These are phyloP conservation scores for Microplitis manilae DNA, from an alignment of 2,888 invertebrate genomes.

Conservation along the genomic window DNA sequence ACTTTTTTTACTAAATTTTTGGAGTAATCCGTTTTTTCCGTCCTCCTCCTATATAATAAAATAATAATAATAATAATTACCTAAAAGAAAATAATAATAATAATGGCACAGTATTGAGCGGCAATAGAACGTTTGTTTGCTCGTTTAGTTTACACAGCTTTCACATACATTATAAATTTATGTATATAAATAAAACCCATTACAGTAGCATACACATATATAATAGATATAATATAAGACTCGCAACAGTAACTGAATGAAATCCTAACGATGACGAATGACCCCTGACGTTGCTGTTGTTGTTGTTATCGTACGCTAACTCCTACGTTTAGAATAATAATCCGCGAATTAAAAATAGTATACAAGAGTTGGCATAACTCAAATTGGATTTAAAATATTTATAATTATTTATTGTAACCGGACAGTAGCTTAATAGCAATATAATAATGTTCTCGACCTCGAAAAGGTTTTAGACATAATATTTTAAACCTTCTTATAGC, in stretches of 20 bases:
- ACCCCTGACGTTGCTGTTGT: constrained; percentile 33
- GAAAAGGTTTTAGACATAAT: not conserved
- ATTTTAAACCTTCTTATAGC: not conserved
- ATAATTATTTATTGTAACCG: too few species aligned
- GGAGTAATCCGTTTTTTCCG: too few species aligned
- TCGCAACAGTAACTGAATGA: constrained; percentile 57
- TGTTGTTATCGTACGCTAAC: too few species aligned
- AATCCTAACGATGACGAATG: constrained; percentile 65
- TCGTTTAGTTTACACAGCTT: constrained; percentile 59
- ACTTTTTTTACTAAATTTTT: too few species aligned
- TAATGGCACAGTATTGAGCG: constrained; percentile 38
- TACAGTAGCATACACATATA: constrained; percentile 31
- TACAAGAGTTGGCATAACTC: too few species aligned
- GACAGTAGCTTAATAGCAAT: too few species aligned
- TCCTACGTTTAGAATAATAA: not conserved
- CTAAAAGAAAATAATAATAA: not conserved
- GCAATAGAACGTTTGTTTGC: constrained; percentile 58
- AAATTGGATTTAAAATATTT: too few species aligned
- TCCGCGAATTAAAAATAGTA: too few species aligned
- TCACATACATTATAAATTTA: constrained; percentile 44
- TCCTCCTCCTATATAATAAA: too few species aligned
- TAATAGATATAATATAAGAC: not conserved
- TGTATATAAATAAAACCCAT: constrained; percentile 51
- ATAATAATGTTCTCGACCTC: not conserved
- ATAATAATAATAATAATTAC: not conserved